Base-by-base conservation (phyloP, 1,140 invertebrate genomes). In the Bombus huntii region DNA sequence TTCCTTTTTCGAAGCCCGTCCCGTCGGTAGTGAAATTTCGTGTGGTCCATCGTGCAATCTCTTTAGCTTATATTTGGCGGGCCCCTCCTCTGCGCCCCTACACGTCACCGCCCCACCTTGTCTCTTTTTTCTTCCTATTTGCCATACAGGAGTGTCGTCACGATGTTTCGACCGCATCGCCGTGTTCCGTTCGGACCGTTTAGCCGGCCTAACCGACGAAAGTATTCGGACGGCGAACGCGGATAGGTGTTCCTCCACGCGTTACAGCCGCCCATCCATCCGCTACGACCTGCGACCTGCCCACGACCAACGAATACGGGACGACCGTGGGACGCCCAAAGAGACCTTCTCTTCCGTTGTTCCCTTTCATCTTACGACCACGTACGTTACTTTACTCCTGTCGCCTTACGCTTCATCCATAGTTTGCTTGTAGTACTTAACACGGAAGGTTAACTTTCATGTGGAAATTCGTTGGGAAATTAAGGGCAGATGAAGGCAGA, bases 41-140 rank as follows among this genome's bases (percentile, higher is more conserved):
- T 94, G 91, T 95, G 94, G 94, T 94, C 94, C 94, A 95, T 94
- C 92, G 92, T 88, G 92, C 94, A 93, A 92, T 93, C 93, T 94
- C 93, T 94, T 94, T 93, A 93, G 83, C 94, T 95, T 95, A 95
- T 95, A 95, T 95, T 93, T 91, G 93, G 92, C 88, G 82, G 88
- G 34, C 89, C 93, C 94, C 94, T 91, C 93, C 93, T 88, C 89
- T 73, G 70, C 88, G 91, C 75, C 88, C 79, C 84, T 66, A 28
- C 74, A 59, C 88, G 73, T 72, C 65, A 83, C 74, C 81, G 82
- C 91, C 92, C 94, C 93, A 92, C 88, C 84, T 81, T 88, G 79
- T 84, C 90, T 90, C 92, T 94, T 93, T 92, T 93, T 94, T 92
- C 89, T 85, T 88, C 79, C 89, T 91, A 91, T 93, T 92, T 94